Percentiles rank a stretch among this genome's conserved stretches.
Evolutionary conservation across 2,113 vertebrate species (phyloP).

Genomic region (Mugil cephalus): DNA sequence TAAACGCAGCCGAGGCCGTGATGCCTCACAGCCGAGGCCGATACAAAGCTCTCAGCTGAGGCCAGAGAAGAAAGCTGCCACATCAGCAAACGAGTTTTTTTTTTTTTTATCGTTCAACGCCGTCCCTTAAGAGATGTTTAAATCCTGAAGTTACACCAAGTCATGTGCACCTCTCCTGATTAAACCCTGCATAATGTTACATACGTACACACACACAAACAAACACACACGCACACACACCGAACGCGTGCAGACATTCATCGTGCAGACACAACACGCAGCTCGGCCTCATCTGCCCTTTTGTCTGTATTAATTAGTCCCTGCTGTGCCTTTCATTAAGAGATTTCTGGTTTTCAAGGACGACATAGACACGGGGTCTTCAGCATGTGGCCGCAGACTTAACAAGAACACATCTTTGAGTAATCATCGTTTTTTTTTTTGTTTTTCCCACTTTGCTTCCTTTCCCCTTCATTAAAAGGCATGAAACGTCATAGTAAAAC

Average conservation of each 20-base stretch:
- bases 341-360: constrained; percentile 35
- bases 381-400: constrained; percentile 43
- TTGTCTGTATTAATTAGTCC: constrained; percentile 38
- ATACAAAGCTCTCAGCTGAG: constrained; percentile 49
- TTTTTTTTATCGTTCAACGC: constrained; percentile 5
- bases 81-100: constrained; percentile 44
- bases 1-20: constrained; percentile 38
- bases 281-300: constrained; percentile 5
- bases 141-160: constrained; percentile 42
- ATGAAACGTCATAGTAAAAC: constrained; percentile 57
- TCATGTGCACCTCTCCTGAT: constrained; percentile 29
- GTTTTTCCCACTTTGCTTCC: constrained; percentile 4
- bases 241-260: constrained; percentile 38
- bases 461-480: constrained; percentile 61
- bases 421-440: constrained; percentile 2
- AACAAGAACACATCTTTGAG: constrained; percentile 3
- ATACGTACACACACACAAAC: constrained; percentile 19
- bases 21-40: constrained; percentile 41
- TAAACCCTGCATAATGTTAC: constrained; percentile 15
- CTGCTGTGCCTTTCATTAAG: constrained; percentile 21
- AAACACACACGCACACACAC: constrained; percentile 22
- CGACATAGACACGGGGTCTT: constrained; percentile 17
- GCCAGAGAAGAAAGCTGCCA: constrained; percentile 50
- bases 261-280: background rate
- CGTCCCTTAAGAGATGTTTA: constrained; percentile 29